A percentile compares a stretch with the other conserved stretches of the same genome.
Evolutionary conservation across 2,888 invertebrate species (phyloP).

Genomic region (Boloria euphrosyne): DNA sequence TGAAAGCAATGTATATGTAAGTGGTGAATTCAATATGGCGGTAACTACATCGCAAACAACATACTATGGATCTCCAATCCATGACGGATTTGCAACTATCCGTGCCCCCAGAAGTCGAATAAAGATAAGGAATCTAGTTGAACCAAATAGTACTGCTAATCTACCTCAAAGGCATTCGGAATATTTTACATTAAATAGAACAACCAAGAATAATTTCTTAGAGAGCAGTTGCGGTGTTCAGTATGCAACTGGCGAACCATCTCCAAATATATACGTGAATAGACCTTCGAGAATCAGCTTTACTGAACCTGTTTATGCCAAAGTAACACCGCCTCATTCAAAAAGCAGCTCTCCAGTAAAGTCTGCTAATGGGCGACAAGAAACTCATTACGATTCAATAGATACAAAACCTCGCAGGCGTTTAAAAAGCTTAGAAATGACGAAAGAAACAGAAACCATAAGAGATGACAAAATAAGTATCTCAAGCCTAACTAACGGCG

Average conservation of each 20-base stretch:
- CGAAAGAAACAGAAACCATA: constrained; percentile 60
- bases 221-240: constrained; percentile 70
- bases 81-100: constrained; percentile 95
- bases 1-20: constrained; percentile 18
- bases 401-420: constrained; percentile 75
- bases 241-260: constrained; percentile 58
- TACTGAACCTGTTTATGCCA: constrained; percentile 77
- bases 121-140: constrained; percentile 75
- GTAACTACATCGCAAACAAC: constrained; percentile 69
- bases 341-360: constrained; percentile 69
- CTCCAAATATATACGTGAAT: constrained; percentile 48
- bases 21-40: constrained; percentile 52
- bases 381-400: constrained; percentile 77
- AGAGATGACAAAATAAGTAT: constrained; percentile 63
- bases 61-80: constrained; percentile 84
- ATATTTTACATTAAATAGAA: constrained; percentile 77
- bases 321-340: constrained; percentile 70
- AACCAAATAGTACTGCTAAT: constrained; percentile 67
- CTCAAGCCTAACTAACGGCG: constrained; percentile 68
- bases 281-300: constrained; percentile 69
- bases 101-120: constrained; percentile 83
- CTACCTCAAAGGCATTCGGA: constrained; percentile 79
- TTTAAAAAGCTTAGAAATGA: constrained; percentile 70
- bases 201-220: constrained; percentile 69
- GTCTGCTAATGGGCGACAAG: constrained; percentile 59